A percentile compares a stretch with the other conserved stretches of the same genome.
Evolutionary conservation across 2,888 invertebrate species (phyloP).

Genomic region (Cepaea hortensis): DNA sequence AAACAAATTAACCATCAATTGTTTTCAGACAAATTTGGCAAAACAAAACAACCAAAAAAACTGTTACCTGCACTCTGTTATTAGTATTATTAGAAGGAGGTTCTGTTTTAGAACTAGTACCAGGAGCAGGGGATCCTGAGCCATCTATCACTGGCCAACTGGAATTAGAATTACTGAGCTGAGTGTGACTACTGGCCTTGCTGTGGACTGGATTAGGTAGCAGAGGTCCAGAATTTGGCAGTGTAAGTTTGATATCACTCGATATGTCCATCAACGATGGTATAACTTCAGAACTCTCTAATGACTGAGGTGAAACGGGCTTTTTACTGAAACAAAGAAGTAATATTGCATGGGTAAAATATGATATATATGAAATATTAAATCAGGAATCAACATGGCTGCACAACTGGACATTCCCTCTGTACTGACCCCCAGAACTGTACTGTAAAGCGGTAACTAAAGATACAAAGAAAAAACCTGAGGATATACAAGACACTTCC

Average conservation of each 20-base stretch:
- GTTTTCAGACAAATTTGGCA: no score
- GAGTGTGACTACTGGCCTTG: constrained; percentile 26
- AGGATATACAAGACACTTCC: no score
- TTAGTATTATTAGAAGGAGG: constrained; percentile 20
- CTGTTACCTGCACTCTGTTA: constrained; percentile 32
- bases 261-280: constrained; percentile 50
- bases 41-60: not conserved
- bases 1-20: no score
- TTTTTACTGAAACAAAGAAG: constrained; percentile 42
- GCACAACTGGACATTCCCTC: no score
- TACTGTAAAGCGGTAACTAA: no score
- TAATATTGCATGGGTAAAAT: not conserved
- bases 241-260: constrained; percentile 45
- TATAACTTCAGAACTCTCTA: constrained; percentile 47
- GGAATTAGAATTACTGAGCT: constrained; percentile 26
- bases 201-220: constrained; percentile 43
- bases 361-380: not conserved
- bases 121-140: constrained; percentile 36
- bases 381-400: not conserved
- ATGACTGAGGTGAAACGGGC: constrained; percentile 43
- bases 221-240: constrained; percentile 40
- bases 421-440: no score
- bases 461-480: no score
- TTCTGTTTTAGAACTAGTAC: constrained; percentile 27
- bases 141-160: constrained; percentile 43